Base-by-base conservation (phyloP, 2,797 vertebrate species). In the Hafferia zeledoni region DNA sequence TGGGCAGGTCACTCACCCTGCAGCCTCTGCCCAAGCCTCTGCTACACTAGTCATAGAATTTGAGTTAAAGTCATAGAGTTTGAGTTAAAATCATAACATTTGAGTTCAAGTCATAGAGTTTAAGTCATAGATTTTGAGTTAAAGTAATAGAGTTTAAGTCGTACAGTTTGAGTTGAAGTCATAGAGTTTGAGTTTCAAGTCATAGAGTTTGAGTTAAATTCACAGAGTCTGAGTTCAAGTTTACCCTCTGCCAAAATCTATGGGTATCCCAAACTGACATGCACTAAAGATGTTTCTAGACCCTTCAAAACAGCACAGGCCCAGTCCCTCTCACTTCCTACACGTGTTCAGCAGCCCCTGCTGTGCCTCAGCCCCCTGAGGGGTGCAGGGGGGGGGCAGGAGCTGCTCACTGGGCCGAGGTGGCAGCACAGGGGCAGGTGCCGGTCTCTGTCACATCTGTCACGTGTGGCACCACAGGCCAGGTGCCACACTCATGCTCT, bases 401-500 rank as follows among this genome's bases (percentile, higher is more conserved):
- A 28, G 39, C 43, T 30, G 64, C 80, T 69, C 5, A 0, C 11
- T 13, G 69, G 11, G 18, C 6, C 0, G 56, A 63, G 57, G 24
- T 28, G 27, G 49, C 18, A 8, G 37, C 61, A n/a, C 30, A 63
- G 41, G 61, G 41, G 17, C 65, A 28, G 46, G 61, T 70, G 61
- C 49, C 47, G 5, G 20, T 14, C 63, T 63, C 59, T 52, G 49
- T 83, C 72, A 35, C 92, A n/a, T 80, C 81, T 77, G 19, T n/a
- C 57, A 8, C 63, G 11, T 18, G 63, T 46, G 31, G 17, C 63
- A 33, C 43, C 63, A 13, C 43, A 33, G 43, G 30, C 60, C 28
- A 12, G 16, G 31, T 77, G 31, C 31, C 22, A 2, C 33, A 0
- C 44, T 11, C 14, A 0, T 5, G 69, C 87, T 33, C 69, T 1